Base-by-base conservation (phyloP, 92 coral and sea anemone genomes). In the Zoanthus solanderi region DNA sequence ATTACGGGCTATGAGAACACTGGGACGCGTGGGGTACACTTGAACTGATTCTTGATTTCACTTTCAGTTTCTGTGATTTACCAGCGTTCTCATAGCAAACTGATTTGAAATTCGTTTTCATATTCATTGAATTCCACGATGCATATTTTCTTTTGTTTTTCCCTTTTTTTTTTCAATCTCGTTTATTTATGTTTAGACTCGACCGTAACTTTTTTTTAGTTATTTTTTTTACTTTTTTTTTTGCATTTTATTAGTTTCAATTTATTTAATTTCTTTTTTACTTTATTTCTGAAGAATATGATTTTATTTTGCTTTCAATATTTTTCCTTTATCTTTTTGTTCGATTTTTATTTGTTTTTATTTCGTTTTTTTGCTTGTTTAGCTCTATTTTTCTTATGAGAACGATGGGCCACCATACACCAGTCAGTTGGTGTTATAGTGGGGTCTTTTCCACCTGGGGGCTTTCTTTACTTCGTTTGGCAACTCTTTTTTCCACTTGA, bases 281-380 rank as follows among this genome's bases (percentile, higher is more conserved):
- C 30, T 63, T 63, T 63, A 63, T 63, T 63, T 63, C 30, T 63
- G 18, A 63, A 63, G 69, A 63, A 63, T 63, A 63, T 63, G 30
- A 63, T 63, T 63, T 2, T 63, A 63, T 63, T 63, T 63, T 63
- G 69, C 28, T 63, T 63, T 63, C 69, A 63, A 63, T 63, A 63
- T 63, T 63, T 63, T 63, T 63, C 0, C 69, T 63, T 13, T 63
- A 63, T 63, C 6, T 23, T 63, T 63, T 63, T 63, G 18, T 63
- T 63, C 30, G 69, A 63, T 63, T 63, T 63, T 63, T 63, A 63
- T 16, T 63, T 63, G 9, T 63, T 63, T 63, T 63, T 60, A 60
- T 60, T 60, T 60, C 14, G 28, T 60, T 60, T 60, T 60, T 60
- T 60, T n/a, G 28, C 68, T 60, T 60, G 68, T 60, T 60, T n/a